A percentile compares a stretch with the other conserved stretches of the same genome.
Conservation (phyloP, 2,113 vertebrate species). For the Clarias macrocephalus region DNA sequence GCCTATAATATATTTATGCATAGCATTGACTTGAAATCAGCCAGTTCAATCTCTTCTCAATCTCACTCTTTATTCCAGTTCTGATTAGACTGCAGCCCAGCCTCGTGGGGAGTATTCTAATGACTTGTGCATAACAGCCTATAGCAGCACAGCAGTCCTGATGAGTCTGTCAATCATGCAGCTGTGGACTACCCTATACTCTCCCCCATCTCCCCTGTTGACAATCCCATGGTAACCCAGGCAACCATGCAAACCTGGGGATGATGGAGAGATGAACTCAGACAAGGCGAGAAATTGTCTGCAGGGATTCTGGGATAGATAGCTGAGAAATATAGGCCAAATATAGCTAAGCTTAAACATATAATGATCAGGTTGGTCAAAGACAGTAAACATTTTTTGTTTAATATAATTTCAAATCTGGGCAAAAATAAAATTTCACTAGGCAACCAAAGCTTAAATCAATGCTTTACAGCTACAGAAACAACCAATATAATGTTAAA, state of each 20-base stretch:
- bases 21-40: constrained; percentile 75
- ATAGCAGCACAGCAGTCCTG: constrained; percentile 31
- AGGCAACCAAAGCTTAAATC: neutral
- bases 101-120: constrained; percentile 49
- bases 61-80: constrained; percentile 47
- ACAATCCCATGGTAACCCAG: neutral
- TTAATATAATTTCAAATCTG: neutral
- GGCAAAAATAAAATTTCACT: neutral
- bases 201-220: neutral
- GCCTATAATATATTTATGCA: constrained; percentile 76
- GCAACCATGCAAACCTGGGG: constrained; percentile 20
- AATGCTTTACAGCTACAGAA: neutral
- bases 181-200: constrained; percentile 4
- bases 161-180: constrained; percentile 46
- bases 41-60: constrained; percentile 32
- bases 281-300: neutral
- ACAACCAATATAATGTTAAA: neutral
- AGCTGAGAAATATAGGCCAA: neutral
- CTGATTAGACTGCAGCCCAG: constrained; percentile 45
- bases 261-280: constrained; percentile 27
- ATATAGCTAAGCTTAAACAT: neutral
- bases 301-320: constrained; percentile 1
- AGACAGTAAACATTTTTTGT: neutral
- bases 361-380: neutral
- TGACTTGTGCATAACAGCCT: constrained; percentile 47